These are phyloP conservation scores for Urocyon cinereoargenteus DNA, from an alignment of 2,797 vertebrate species.

Conservation along the genomic window DNA sequence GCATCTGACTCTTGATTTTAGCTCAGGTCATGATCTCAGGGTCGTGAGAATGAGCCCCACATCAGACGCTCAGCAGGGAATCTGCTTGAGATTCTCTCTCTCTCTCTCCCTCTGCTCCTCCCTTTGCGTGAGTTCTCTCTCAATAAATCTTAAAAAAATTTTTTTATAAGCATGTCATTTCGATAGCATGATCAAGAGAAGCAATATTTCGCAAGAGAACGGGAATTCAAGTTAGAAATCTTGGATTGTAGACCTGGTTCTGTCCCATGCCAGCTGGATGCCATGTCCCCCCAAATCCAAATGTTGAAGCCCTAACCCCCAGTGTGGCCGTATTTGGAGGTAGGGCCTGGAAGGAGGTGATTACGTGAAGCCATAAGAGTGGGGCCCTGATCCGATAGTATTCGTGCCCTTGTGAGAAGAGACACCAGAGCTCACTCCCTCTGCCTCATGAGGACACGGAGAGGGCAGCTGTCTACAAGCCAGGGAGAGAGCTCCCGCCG, in stretches of 20 bases:
- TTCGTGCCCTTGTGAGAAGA: not conserved
- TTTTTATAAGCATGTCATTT: not conserved
- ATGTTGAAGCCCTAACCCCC: not conserved
- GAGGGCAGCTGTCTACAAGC: not conserved
- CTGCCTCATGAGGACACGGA: not conserved
- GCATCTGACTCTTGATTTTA: too few relatives aligned
- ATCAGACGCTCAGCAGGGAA: too few relatives aligned
- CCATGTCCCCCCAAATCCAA: not conserved
- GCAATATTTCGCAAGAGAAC: not conserved
- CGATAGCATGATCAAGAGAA: not conserved
- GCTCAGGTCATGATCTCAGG: too few relatives aligned
- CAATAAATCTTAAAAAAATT: too few relatives aligned
- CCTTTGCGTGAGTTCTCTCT: too few relatives aligned
- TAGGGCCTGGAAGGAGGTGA: not conserved
- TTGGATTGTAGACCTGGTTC: not conserved
- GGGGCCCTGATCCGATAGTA: not conserved
- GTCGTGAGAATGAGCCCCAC: too few relatives aligned
- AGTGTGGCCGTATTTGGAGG: not conserved
- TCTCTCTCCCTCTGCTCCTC: too few relatives aligned
- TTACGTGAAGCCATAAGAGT: not conserved
- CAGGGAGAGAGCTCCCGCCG: not conserved
- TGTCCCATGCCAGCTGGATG: not conserved
- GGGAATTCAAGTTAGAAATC: not conserved
- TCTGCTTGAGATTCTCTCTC: too few relatives aligned
- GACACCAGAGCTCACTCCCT: not conserved